These are phyloP conservation scores for Harpalus rubripes DNA, from an alignment of 2,888 invertebrate species.

Conservation along the genomic window DNA sequence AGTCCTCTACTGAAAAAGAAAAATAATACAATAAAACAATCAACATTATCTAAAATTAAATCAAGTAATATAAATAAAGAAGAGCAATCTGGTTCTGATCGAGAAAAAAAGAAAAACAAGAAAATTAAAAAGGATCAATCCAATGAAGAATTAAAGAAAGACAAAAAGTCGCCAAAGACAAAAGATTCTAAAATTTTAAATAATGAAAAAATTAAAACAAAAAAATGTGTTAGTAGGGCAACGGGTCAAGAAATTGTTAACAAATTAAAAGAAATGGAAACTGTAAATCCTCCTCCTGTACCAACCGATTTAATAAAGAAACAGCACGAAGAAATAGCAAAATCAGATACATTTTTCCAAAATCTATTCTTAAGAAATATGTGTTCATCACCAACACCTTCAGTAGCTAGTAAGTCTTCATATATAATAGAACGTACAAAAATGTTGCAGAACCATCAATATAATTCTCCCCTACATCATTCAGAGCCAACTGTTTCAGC, in stretches of 20 bases:
- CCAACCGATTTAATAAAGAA: slow-evolving; percentile 76
- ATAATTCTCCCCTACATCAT: slow-evolving; percentile 75
- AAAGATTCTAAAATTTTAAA: slow-evolving; percentile 71
- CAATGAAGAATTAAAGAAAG: slow-evolving; percentile 73
- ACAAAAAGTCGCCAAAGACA: slow-evolving; percentile 72
- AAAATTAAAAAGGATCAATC: slow-evolving; percentile 75
- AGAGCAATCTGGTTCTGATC: slow-evolving; percentile 37
- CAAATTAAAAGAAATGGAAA: slow-evolving; percentile 70
- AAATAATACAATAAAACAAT: slow-evolving; percentile 29
- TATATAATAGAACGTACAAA: slow-evolving; percentile 85
- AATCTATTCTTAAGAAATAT: slow-evolving; percentile 83
- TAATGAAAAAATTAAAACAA: slow-evolving; percentile 69
- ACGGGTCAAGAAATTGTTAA: slow-evolving; percentile 72
- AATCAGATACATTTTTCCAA: slow-evolving; percentile 85
- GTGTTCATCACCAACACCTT: slow-evolving; percentile 75
- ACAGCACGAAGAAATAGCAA: slow-evolving; percentile 80
- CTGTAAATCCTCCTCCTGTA: slow-evolving; percentile 68
- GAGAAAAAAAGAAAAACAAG: slow-evolving; percentile 72
- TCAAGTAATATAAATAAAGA: slow-evolving; percentile 51
- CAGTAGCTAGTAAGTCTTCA: slow-evolving; percentile 76
- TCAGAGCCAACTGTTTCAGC: slow-evolving; percentile 81
- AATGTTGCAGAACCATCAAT: slow-evolving; percentile 81
- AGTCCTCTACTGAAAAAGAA: slow-evolving; percentile 68
- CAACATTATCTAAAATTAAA: slow-evolving; percentile 45
- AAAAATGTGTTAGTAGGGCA: slow-evolving; percentile 72